Evolutionary conservation across 2,797 vertebrate species (phyloP), one percentile per base, ranked within the genome.

Genomic region (Liasis olivaceus): DNA sequence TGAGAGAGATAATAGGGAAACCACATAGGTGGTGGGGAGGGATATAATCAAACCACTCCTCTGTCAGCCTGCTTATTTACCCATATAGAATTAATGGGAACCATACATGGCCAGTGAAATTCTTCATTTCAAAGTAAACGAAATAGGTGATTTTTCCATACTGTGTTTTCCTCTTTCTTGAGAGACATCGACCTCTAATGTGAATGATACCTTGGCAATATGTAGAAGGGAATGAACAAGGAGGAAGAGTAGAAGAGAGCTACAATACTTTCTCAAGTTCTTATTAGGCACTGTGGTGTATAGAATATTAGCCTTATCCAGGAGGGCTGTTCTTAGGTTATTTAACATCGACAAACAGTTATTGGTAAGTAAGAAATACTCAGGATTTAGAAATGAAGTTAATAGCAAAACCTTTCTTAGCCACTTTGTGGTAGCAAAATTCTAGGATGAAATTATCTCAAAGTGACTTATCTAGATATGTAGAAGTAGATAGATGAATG

Each of bases 371-470:
- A 51, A 51, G 63, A 87, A 59, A 26, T n/a, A n/a, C 22, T 88
- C 62, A 4, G 54, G 24, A 60, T 62, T 60, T 59, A 90, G 60
- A 51, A 15, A 84, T n/a, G 58, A 62, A 28, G 58, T 42, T 51
- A 20, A 47, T 47, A 24, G n/a, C 36, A 28, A 54, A 60, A 54
- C 54, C 12, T 63, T 81, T 91, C 47, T 60, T 47, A 42, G 26
- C 20, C 15, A 36, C 63, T 89, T 62, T 84, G 66, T 28, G 14
- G 3, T 42, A 42, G 24, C 7, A 88, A n/a, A 51, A 81, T 42
- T 62, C 54, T 77, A 47, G 72, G n/a, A 89, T 89, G 47, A 84
- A 85, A 63, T 92, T 92, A 85, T 58, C n/a, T 20, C 28, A 66
- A 63, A n/a, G 59, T 63, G 66, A 56, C 87, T 28, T 63, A 56